Conservation (phyloP, 2,888 invertebrate species). For the Philonicus albiceps region DNA sequence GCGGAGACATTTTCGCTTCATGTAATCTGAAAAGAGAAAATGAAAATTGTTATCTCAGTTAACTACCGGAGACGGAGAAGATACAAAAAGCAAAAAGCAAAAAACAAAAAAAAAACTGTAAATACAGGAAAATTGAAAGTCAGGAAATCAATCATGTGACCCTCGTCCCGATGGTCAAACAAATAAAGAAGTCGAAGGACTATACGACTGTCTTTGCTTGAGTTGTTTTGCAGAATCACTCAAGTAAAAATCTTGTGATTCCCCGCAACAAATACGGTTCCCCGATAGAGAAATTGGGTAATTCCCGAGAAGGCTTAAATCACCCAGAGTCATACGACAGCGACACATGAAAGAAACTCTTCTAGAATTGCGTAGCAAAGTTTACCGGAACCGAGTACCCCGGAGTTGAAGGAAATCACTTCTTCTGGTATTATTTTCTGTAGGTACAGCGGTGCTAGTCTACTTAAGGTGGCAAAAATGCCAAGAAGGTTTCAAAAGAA, state of each 20-base stretch:
- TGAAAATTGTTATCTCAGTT: neutral
- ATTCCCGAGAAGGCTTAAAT: neutral
- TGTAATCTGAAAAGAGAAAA: conserved; percentile 47
- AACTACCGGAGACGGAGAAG: neutral
- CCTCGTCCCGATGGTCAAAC: neutral
- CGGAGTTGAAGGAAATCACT: neutral
- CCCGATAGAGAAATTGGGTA: neutral
- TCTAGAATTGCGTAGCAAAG: neutral
- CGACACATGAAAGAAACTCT: neutral
- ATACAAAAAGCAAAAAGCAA: too few species aligned
- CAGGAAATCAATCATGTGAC: neutral
- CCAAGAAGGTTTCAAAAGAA: neutral
- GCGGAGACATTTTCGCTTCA: conserved; percentile 51
- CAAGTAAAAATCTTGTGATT: neutral
- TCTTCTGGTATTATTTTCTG: too few species aligned
- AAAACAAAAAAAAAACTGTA: neutral
- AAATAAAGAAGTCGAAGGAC: neutral
- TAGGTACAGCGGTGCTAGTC: neutral
- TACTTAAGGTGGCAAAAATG: neutral
- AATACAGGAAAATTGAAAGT: neutral
- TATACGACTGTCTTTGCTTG: neutral
- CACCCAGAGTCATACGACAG: neutral
- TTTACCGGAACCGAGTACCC: neutral
- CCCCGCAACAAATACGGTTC: neutral
- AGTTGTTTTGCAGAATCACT: neutral